A percentile compares a stretch with the other conserved stretches of the same genome.
phyloP scores from a whole-genome alignment of 1,140 invertebrate genomes.

The Grapholita molesta region DNA sequence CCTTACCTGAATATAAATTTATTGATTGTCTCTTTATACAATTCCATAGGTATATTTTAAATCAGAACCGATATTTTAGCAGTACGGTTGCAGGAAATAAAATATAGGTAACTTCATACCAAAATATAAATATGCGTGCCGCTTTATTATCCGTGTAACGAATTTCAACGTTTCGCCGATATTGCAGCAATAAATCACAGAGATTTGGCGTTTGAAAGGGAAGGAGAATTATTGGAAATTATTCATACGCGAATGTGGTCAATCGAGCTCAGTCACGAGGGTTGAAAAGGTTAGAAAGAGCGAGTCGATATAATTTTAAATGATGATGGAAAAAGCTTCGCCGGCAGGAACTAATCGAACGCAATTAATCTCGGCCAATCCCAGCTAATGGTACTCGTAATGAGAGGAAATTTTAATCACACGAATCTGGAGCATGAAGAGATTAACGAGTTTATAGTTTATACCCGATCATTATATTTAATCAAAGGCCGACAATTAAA shows the following conservation, averaged over 20 bases:
- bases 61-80: conserved; percentile 23
- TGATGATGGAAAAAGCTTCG: conserved; percentile 21
- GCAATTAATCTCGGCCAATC: conserved; percentile 26
- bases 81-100: conserved; percentile 19
- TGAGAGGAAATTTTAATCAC: conserved; percentile 42
- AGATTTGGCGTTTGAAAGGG: conserved; percentile 33
- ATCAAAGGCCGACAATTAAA: conserved; percentile 45
- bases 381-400: conserved; percentile 28
- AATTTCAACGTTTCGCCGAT: conserved; percentile 25
- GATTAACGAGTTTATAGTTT: conserved; percentile 41
- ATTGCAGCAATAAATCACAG: conserved; percentile 35
- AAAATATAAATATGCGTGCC: conserved; percentile 4
- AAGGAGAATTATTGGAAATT: conserved; percentile 22
- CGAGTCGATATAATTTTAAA: conserved; percentile 14
- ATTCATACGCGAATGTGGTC: conserved; percentile 19
- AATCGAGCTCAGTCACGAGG: conserved; percentile 15
- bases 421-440: conserved; percentile 24
- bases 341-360: conserved; percentile 21
- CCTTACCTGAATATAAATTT: conserved; percentile 25
- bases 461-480: conserved; percentile 38
- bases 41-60: conserved; percentile 19
- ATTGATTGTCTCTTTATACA: conserved; percentile 22
- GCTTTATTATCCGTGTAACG: conserved; percentile 24
- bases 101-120: too few species aligned
- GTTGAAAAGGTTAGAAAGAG: background rate